A percentile compares a stretch with the other conserved stretches of the same genome.
phyloP scores from a whole-genome alignment of 2,888 invertebrate genomes.

The Ectemnius continuus region DNA sequence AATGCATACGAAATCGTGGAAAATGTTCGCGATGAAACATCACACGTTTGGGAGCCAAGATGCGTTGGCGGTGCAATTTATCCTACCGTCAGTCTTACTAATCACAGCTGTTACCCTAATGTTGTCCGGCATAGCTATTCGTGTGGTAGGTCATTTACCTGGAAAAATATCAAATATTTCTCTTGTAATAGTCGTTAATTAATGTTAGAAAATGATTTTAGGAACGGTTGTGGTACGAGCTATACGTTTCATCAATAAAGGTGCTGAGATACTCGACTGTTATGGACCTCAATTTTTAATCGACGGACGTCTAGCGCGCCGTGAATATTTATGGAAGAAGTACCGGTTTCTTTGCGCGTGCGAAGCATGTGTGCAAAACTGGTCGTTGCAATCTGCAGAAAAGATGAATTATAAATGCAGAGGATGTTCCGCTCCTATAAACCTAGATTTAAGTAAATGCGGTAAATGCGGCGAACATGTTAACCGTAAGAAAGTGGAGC shows the following conservation, averaged over 20 bases:
- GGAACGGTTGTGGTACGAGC: constrained; percentile 72
- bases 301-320: constrained; percentile 67
- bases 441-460: constrained; percentile 33
- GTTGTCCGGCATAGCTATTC: constrained; percentile 76
- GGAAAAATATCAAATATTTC: background rate
- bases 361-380: constrained; percentile 75
- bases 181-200: background rate
- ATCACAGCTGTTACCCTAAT: constrained; percentile 79
- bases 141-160: constrained; percentile 58
- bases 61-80: constrained; percentile 78
- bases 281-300: constrained; percentile 78
- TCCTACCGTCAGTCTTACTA: constrained; percentile 78
- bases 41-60: constrained; percentile 69
- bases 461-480: constrained; percentile 57
- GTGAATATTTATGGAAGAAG: constrained; percentile 72
- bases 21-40: constrained; percentile 63
- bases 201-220: constrained; percentile 43
- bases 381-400: constrained; percentile 68
- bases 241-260: constrained; percentile 72
- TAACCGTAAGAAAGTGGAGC: constrained; percentile 60
- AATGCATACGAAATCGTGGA: constrained; percentile 79
- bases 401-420: constrained; percentile 64
- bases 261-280: constrained; percentile 77
- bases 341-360: constrained; percentile 78
- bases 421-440: constrained; percentile 49